These are phyloP conservation scores for Lates calcarifer DNA, from an alignment of 2,113 vertebrate species.

Conservation along the genomic window DNA sequence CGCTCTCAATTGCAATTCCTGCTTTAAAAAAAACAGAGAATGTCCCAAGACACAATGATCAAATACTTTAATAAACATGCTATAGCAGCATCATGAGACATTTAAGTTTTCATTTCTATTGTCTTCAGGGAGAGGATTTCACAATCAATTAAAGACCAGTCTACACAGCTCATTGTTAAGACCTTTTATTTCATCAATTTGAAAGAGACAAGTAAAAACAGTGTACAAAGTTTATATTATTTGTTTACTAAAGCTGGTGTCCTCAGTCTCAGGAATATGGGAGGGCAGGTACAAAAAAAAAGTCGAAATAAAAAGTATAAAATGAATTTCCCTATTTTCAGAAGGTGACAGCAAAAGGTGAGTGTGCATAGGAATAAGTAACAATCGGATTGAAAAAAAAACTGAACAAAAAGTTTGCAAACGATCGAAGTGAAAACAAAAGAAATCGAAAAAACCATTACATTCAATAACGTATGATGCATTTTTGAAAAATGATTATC, in stretches of 20 bases:
- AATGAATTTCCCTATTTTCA: slow-evolving; percentile 82
- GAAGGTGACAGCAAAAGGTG: slow-evolving; percentile 76
- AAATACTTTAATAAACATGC: too few species aligned
- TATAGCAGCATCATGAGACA: background rate
- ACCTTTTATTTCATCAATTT: slow-evolving; percentile 86
- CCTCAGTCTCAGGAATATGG: slow-evolving; percentile 78
- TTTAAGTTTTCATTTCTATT: background rate
- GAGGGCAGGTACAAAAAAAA: slow-evolving; percentile 78
- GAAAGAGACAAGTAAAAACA: slow-evolving; percentile 83
- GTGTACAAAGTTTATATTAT: slow-evolving; percentile 86
- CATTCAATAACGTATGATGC: slow-evolving; percentile 84
- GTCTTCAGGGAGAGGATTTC: background rate
- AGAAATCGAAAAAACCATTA: slow-evolving; percentile 79
- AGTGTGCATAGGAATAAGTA: slow-evolving; percentile 80
- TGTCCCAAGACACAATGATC: background rate
- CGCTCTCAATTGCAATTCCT: background rate
- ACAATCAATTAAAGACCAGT: slow-evolving; percentile 26
- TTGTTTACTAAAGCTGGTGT: slow-evolving; percentile 87
- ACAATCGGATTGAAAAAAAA: slow-evolving; percentile 77
- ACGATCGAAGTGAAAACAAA: slow-evolving; percentile 72
- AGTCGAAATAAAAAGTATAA: slow-evolving; percentile 76
- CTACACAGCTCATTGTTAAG: slow-evolving; percentile 70
- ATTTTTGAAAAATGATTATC: slow-evolving; percentile 81
- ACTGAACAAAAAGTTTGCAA: slow-evolving; percentile 66
- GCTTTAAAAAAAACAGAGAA: background rate